phyloP scores from a whole-genome alignment of 2,888 invertebrate genomes.

The Tryphoninae sp. region DNA sequence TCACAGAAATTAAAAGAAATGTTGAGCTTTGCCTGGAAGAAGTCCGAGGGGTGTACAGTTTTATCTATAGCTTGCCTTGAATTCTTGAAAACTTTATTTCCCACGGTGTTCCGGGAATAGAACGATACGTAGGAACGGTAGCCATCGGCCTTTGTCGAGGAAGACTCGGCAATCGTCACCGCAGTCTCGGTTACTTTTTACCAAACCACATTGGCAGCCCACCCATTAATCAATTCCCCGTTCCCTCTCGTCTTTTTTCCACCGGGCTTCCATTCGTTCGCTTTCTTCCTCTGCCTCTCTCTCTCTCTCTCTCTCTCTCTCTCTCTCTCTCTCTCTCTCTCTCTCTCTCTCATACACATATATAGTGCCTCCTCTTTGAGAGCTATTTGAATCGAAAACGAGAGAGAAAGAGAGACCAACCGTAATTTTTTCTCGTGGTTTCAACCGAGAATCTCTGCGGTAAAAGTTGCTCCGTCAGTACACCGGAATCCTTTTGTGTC shows the following conservation, averaged over 20 bases:
- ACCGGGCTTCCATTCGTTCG: not conserved
- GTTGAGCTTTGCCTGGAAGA: not conserved
- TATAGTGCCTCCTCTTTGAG: not conserved
- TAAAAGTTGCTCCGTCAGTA: constrained; percentile 72
- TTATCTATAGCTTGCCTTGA: not conserved
- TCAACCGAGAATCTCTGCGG: constrained; percentile 69
- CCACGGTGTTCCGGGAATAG: constrained; percentile 23
- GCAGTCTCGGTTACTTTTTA: constrained; percentile 64
- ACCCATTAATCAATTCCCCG: constrained; percentile 75
- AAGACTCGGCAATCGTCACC: constrained; percentile 60
- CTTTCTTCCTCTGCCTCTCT: constrained; percentile 28
- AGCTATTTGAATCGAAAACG: constrained; percentile 46
- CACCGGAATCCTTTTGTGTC: constrained; percentile 75
- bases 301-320: constrained; percentile 21
- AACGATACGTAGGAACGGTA: too few relatives aligned
- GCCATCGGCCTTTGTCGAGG: constrained; percentile 24
- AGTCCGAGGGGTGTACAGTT: not conserved
- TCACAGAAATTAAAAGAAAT: not conserved
- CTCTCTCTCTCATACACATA: not conserved
- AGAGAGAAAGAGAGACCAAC: constrained; percentile 53
- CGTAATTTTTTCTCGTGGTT: constrained; percentile 74
- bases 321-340: constrained; percentile 30
- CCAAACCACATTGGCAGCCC: constrained; percentile 73
- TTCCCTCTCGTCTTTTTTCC: constrained; percentile 52
- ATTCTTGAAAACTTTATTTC: constrained; percentile 25